Conservation (phyloP, 2,113 vertebrate genomes). For the Chitala chitala region DNA sequence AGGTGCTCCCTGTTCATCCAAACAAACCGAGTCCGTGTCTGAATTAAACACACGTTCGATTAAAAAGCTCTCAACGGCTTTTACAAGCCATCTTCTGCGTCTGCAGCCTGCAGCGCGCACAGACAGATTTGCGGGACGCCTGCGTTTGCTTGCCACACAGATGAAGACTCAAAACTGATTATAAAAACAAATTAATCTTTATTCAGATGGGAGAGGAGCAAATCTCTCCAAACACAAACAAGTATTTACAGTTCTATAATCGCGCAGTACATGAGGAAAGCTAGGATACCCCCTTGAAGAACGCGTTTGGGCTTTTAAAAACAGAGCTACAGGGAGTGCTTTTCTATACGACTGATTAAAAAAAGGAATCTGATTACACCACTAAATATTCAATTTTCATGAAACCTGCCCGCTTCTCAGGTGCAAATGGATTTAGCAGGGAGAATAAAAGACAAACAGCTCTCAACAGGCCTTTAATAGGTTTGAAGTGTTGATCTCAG, state of each 20-base stretch:
- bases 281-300: slow-evolving; percentile 27
- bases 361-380: slow-evolving; percentile 33
- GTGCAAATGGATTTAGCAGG: slow-evolving; percentile 23
- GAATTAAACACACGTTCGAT: slow-evolving; percentile 42
- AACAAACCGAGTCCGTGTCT: slow-evolving; percentile 23
- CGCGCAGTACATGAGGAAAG: slow-evolving; percentile 30
- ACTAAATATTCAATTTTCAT: slow-evolving; percentile 29
- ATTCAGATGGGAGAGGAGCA: slow-evolving; percentile 40
- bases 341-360: slow-evolving; percentile 31
- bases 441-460: slow-evolving; percentile 27
- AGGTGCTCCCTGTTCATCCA: slow-evolving; percentile 22
- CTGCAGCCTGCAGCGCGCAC: slow-evolving; percentile 25
- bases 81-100: slow-evolving; percentile 38
- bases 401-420: slow-evolving; percentile 29
- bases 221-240: slow-evolving; percentile 46
- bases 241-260: slow-evolving; percentile 45
- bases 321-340: slow-evolving; percentile 11
- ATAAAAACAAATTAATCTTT: slow-evolving; percentile 51
- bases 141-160: slow-evolving; percentile 25
- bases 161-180: slow-evolving; percentile 40
- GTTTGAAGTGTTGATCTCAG: slow-evolving; percentile 15
- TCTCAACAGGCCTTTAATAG: slow-evolving; percentile 19
- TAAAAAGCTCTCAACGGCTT: slow-evolving; percentile 37
- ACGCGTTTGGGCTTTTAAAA: slow-evolving; percentile 22
- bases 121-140: slow-evolving; percentile 31